Evolutionary conservation across 2,113 vertebrate genomes (phyloP), one percentile per base, ranked within the genome.

Genomic region (Sapajus apella): DNA sequence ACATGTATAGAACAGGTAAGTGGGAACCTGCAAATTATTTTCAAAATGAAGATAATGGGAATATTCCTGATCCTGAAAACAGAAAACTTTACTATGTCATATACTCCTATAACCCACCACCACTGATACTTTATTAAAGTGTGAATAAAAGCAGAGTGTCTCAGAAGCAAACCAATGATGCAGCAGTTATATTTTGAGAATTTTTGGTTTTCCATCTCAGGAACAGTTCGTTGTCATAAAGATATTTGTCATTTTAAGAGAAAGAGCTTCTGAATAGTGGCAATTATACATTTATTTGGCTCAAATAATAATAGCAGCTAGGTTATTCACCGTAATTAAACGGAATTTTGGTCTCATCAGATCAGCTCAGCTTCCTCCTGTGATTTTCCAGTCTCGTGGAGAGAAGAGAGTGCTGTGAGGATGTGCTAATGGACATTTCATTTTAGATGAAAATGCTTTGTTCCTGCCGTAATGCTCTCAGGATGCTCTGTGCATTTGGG

Each of bases 161-260:
- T 50, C 56, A 61, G 40, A 72, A 47, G 85, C 11, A 45, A 94
- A 27, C 5, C 61, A 72, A 55, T n/a, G 13, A 94, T 35, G 21
- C 23, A 77, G 56, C 92, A 61, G 30, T 43, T 47, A 37, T 66
- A 16, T 91, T 95, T 86, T 82, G 45, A 89, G 8, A 82, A 82
- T 96, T 86, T 93, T 75, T 93, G 3, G 80, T 95, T 96, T 80
- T 43, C 32, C 30, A 64, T 40, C 6, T 95, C 66, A 92, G 80
- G 32, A 94, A 50, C 47, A 83, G 40, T 79, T 58, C 88, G n/a
- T 47, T 92, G 11, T 84, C 55, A 58, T 89, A 85, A 77, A 96
- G 77, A 40, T 84, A 83, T 83, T 73, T 94, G 40, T 92, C n/a
- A 86, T 94, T 94, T 97, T 94, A 90, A 90, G 35, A 93, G 50